Evolutionary conservation across 2,797 vertebrate species (phyloP), one percentile per base, ranked within the genome.

Genomic region (Cetoscarus ocellatus): DNA sequence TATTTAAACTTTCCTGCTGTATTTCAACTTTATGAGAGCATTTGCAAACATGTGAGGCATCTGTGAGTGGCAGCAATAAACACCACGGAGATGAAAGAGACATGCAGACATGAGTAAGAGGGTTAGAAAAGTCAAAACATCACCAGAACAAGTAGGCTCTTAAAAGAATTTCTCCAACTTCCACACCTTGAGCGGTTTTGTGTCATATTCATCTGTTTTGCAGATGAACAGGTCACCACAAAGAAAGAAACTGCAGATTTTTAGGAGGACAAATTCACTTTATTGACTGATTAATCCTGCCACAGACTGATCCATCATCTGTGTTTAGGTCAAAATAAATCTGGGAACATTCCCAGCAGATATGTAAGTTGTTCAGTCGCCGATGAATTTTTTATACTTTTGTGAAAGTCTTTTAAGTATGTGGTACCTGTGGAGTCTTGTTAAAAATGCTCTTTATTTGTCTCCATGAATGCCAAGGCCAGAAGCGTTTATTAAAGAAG

Each of bases 261-360:
- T 14, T 42, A 57, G 48, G 13, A 60, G n/a, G 19, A 50, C 34
- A 48, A 18, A 13, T 42, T 27, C 8, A 51, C 64, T 42, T 6
- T n/a, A 15, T 55, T 52, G 67, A 66, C 38, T 55, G 71, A 78
- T 73, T 55, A 27, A 76, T 68, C 17, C 52, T 9, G 53, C 67
- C 10, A 15, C 71, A 40, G 36, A 57, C 36, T 10, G 54, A 64
- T 70, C 63, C 17, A 44, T 45, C 38, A 34, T 77, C 35, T 48
- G 54, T 69, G 67, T 51, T 61, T 27, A 38, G 67, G 40, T 17
- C 38, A 48, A 50, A 56, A 75, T 55, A 60, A 61, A 43, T 69
- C 61, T 44, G 6, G 57, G 38, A 51, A 61, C 42, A 63, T 34
- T 55, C 44, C 65, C 57, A 52, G 7, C 61, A 68, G 69, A 40